Conservation (phyloP, 1,140 invertebrate species). For the Drosophila pandora region DNA sequence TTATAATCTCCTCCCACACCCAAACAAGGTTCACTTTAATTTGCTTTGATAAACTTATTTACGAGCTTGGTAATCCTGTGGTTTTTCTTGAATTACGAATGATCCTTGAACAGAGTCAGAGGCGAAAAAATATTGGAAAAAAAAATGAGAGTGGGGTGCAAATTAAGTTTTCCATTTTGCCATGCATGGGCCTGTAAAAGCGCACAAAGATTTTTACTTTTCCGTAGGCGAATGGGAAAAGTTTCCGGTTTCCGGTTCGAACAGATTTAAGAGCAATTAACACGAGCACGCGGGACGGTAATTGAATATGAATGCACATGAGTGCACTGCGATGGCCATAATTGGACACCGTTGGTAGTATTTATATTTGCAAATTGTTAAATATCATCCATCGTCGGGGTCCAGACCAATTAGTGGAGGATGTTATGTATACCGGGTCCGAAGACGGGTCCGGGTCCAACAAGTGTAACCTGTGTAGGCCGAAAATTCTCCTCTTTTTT, state of each 20-base stretch:
- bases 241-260: conserved; percentile 38
- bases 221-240: conserved; percentile 2
- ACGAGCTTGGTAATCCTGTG: background rate
- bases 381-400: conserved; percentile 15
- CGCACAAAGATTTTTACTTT: background rate
- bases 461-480: conserved; percentile 12
- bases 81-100: too few species aligned
- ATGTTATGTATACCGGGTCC: conserved; percentile 24
- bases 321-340: conserved; percentile 42
- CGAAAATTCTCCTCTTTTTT: conserved; percentile 6
- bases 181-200: background rate
- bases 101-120: background rate
- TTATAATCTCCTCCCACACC: background rate
- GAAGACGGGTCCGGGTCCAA: conserved; percentile 3
- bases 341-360: conserved; percentile 42
- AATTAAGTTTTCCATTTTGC: conserved; percentile 10
- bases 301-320: conserved; percentile 68
- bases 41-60: background rate
- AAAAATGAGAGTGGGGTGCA: too few species aligned
- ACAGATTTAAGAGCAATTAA: conserved; percentile 72
- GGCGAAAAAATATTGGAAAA: too few species aligned
- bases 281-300: conserved; percentile 47
- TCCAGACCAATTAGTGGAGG: conserved; percentile 31
- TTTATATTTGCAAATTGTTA: conserved; percentile 49
- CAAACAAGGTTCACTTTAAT: background rate